These are phyloP conservation scores for Siniperca obscura DNA, from an alignment of 2,797 vertebrate species.

Conservation along the genomic window DNA sequence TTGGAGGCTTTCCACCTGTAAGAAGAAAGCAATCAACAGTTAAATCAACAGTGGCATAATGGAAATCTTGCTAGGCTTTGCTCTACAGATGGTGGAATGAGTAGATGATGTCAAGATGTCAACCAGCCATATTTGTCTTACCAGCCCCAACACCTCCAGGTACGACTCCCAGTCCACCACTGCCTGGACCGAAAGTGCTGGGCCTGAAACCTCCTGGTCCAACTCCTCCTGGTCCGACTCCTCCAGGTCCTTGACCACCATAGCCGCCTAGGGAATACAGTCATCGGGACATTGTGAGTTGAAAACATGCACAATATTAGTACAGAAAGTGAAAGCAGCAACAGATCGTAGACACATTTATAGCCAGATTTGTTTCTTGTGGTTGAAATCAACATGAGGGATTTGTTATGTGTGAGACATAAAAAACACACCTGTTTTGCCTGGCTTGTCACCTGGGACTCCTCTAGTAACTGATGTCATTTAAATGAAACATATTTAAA, in stretches of 20 bases:
- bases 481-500: slow-evolving; percentile 38
- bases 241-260: slow-evolving; percentile 58
- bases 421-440: slow-evolving; percentile 35
- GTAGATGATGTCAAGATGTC: background rate
- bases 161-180: slow-evolving; percentile 22
- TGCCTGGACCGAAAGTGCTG: background rate
- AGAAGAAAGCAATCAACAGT: slow-evolving; percentile 18
- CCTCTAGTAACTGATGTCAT: slow-evolving; percentile 45
- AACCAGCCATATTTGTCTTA: slow-evolving; percentile 43
- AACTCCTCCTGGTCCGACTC: slow-evolving; percentile 16
- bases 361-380: slow-evolving; percentile 14
- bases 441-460: slow-evolving; percentile 47
- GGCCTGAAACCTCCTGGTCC: slow-evolving; percentile 31
- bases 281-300: slow-evolving; percentile 11
- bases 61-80: background rate
- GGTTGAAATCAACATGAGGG: slow-evolving; percentile 19
- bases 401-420: slow-evolving; percentile 41
- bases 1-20: slow-evolving; percentile 74
- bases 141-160: slow-evolving; percentile 63
- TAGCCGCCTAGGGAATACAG: slow-evolving; percentile 56
- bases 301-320: background rate
- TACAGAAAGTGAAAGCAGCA: slow-evolving; percentile 9
- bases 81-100: background rate
- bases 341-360: background rate
- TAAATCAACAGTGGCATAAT: background rate